Conservation (phyloP, 2,113 vertebrate species). For the Lophochroa leadbeateri region DNA sequence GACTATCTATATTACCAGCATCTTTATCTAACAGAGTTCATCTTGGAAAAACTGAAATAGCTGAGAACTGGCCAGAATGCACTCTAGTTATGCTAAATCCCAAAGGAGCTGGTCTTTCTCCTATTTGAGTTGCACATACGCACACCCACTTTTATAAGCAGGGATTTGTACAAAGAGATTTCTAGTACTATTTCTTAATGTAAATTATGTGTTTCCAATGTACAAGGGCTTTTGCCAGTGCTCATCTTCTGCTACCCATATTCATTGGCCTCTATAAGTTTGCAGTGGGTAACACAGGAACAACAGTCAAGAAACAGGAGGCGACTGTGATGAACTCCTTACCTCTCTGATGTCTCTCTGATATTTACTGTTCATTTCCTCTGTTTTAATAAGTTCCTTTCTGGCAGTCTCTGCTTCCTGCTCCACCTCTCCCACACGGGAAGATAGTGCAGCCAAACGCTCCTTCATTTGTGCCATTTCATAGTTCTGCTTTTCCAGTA, state of each 20-base stretch:
- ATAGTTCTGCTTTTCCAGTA: constrained; percentile 97
- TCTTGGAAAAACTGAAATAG: not conserved
- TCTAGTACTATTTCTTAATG: not conserved
- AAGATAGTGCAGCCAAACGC: constrained; percentile 91
- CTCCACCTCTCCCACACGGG: constrained; percentile 94
- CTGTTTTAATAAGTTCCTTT: constrained; percentile 97
- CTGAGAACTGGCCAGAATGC: not conserved
- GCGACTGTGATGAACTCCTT: not conserved
- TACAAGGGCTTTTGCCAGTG: not conserved
- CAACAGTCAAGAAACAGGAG: not conserved
- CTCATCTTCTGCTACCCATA: not conserved
- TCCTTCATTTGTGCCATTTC: constrained; percentile 99
- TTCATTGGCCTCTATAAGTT: not conserved
- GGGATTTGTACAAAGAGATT: not conserved
- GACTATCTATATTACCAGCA: not conserved
- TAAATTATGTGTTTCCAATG: not conserved
- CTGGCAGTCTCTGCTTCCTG: constrained; percentile 96
- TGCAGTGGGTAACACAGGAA: not conserved
- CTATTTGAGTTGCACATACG: not conserved
- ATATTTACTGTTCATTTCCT: constrained; percentile 98
- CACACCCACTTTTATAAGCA: not conserved
- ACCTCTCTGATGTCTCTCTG: constrained; percentile 99
- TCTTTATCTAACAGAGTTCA: not conserved
- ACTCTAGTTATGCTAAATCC: not conserved
- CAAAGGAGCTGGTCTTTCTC: not conserved